Percentiles rank a stretch among this genome's conserved stretches.
Conservation (phyloP, 2,113 vertebrate species). For the Nothoprocta perdicaria region DNA sequence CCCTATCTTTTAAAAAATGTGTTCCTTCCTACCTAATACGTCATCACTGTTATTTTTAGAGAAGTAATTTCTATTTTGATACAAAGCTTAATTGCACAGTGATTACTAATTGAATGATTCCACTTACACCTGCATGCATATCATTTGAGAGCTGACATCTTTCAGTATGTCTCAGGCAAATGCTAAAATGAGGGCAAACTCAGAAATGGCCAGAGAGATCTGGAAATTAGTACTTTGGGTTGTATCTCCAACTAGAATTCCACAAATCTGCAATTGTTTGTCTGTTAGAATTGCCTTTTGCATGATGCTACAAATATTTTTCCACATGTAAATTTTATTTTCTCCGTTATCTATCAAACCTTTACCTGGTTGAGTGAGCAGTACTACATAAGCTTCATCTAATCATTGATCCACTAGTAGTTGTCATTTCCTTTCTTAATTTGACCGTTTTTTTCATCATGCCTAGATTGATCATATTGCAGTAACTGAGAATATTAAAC, state of each 20-base stretch:
- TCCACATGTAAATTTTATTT: background rate
- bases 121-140: background rate
- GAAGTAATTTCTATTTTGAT: slow-evolving; percentile 54
- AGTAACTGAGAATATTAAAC: background rate
- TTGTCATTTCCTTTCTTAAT: background rate
- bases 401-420: background rate
- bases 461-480: background rate
- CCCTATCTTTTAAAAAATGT: background rate
- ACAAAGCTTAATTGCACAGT: slow-evolving; percentile 15
- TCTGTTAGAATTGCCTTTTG: accelerated
- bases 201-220: background rate
- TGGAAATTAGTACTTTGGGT: background rate
- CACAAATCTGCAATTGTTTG: background rate
- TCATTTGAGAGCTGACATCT: background rate
- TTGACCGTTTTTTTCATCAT: background rate
- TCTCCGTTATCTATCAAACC: background rate
- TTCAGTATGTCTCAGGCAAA: background rate
- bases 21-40: background rate
- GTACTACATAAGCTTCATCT: background rate
- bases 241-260: background rate
- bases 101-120: slow-evolving; percentile 38
- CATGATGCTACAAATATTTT: background rate
- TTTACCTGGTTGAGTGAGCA: background rate
- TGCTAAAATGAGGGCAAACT: background rate
- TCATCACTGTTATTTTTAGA: slow-evolving; percentile 28